phyloP scores from a whole-genome alignment of 2,113 vertebrate genomes.

The Dipodomys ordii region DNA sequence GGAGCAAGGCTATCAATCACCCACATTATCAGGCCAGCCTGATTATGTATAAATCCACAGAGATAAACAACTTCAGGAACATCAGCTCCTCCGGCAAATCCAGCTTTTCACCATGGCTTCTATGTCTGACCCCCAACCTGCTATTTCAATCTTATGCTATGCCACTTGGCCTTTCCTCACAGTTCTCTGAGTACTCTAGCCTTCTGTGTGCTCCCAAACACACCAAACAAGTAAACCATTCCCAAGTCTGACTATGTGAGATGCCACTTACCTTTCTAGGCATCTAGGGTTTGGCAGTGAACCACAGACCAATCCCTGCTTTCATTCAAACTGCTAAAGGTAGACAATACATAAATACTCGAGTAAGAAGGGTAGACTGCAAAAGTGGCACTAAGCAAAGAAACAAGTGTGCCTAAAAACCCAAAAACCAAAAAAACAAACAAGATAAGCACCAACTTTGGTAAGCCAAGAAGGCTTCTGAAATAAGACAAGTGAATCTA shows the following conservation, averaged over 20 bases:
- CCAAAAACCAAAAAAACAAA: not conserved
- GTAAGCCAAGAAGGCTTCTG: not conserved
- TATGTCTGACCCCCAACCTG: fast-evolving
- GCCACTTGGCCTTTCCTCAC: not conserved
- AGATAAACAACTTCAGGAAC: not conserved
- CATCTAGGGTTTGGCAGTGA: not conserved
- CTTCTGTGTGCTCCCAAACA: not conserved
- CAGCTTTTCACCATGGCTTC: not conserved
- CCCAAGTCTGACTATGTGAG: not conserved
- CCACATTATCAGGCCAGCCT: not conserved
- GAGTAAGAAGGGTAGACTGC: not conserved
- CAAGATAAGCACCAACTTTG: not conserved
- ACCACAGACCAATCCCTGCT: not conserved
- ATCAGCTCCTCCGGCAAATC: constrained; percentile 1
- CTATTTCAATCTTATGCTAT: not conserved
- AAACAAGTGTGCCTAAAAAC: not conserved
- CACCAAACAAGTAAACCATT: not conserved
- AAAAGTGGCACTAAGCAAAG: not conserved
- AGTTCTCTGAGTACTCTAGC: not conserved
- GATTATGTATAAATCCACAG: not conserved
- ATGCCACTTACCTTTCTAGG: not conserved
- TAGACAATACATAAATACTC: not conserved
- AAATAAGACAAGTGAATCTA: not conserved
- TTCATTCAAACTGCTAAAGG: not conserved
- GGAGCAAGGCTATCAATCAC: not conserved